Conservation (phyloP, 2,888 invertebrate species). For the Nemoura dubitans region DNA sequence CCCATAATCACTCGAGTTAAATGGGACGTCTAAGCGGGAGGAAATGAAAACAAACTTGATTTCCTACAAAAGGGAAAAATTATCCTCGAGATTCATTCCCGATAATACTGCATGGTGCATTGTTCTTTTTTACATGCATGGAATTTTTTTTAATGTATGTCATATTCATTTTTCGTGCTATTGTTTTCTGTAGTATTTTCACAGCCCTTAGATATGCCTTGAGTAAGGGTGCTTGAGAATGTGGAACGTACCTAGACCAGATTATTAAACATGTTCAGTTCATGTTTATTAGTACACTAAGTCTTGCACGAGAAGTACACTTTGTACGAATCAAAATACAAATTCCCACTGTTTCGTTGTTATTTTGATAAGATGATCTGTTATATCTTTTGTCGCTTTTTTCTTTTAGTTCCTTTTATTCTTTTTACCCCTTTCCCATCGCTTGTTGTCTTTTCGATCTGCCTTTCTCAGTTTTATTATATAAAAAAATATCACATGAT, state of each 20-base stretch:
- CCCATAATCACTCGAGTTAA: neutral
- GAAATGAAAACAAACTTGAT: neutral
- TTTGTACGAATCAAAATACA: neutral
- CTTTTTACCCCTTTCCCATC: too few species aligned
- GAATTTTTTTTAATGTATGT: neutral
- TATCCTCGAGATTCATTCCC: too few species aligned
- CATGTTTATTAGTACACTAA: neutral
- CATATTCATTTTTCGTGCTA: neutral
- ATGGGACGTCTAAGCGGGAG: neutral
- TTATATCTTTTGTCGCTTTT: neutral
- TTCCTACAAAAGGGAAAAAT: neutral
- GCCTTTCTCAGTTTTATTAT: too few species aligned
- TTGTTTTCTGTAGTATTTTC: neutral
- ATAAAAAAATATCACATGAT: too few species aligned
- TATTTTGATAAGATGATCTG: neutral
- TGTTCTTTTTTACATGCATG: neutral
- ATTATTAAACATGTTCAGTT: too few species aligned
- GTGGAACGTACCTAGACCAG: too few species aligned
- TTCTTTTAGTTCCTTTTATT: too few species aligned
- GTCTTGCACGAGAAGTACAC: neutral
- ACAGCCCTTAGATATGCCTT: slow-evolving; percentile 39
- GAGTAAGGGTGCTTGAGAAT: slow-evolving; percentile 28
- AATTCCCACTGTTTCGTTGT: neutral
- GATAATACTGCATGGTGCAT: neutral
- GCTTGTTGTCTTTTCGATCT: too few species aligned